A percentile compares a stretch with the other conserved stretches of the same genome.
These are phyloP conservation scores for Drosophila carrolli DNA, from an alignment of 1,140 invertebrate species.

Conservation along the genomic window DNA sequence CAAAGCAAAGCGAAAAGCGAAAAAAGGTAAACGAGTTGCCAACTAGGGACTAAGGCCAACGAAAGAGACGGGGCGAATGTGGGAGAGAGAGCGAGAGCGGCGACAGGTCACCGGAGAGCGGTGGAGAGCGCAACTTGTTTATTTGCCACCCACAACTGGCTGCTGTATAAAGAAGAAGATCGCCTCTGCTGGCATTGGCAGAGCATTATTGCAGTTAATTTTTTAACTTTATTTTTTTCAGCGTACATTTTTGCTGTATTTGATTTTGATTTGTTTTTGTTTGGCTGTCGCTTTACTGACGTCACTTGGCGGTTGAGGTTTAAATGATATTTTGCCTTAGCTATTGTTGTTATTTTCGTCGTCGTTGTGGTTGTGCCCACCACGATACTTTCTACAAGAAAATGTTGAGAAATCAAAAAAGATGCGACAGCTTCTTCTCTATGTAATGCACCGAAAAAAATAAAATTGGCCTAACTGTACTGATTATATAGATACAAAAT, in stretches of 20 bases:
- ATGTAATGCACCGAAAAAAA: slow-evolving; percentile 16
- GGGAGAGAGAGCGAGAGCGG: slow-evolving; percentile 35
- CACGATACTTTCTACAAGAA: slow-evolving; percentile 81
- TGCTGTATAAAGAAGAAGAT: slow-evolving; percentile 27
- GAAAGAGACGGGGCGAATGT: slow-evolving; percentile 16
- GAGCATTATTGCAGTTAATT: slow-evolving; percentile 48
- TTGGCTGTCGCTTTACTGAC: slow-evolving; percentile 22
- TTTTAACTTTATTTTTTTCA: slow-evolving; percentile 22
- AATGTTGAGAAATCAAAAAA: slow-evolving; percentile 82
- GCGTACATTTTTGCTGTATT: slow-evolving; percentile 36
- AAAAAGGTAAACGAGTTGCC: slow-evolving; percentile 78
- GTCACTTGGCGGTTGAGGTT: slow-evolving; percentile 25
- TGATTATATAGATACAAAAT: no score
- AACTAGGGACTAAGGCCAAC: slow-evolving; percentile 56
- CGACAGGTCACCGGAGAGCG: slow-evolving; percentile 16
- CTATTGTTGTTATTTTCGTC: slow-evolving; percentile 29
- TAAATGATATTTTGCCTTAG: slow-evolving; percentile 30
- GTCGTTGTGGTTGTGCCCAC: slow-evolving; percentile 50
- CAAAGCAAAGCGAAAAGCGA: slow-evolving; percentile 41
- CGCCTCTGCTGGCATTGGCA: slow-evolving; percentile 24
- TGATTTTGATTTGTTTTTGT: slow-evolving; percentile 31
- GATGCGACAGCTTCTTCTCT: slow-evolving; percentile 67
- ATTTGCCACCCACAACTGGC: slow-evolving; percentile 66
- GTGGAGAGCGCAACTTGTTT: slow-evolving; percentile 33
- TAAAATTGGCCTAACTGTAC: no score